Base-by-base conservation (phyloP, 2,797 vertebrate genomes). In the Melanotaenia maccullochi region DNA sequence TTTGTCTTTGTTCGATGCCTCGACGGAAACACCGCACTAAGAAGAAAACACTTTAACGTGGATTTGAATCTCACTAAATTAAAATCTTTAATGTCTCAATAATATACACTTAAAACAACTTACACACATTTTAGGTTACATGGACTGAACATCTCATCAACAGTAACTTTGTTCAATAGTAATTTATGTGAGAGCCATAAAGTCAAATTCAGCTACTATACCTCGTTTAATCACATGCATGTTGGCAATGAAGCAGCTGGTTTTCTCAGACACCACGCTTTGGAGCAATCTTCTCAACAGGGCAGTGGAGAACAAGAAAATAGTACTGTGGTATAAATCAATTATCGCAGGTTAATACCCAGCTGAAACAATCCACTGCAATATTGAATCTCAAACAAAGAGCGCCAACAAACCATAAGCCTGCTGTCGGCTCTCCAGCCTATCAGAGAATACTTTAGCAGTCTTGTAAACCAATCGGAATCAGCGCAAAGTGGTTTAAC, bases 141-240 rank as follows among this genome's bases (percentile, higher is more conserved):
- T 24, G 9, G 28, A 35, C 9, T 36, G 61, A 4, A 62, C 38
- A 56, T 32, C 5, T 56, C 24, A 16, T 14, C 1, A 18, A 8
- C 25, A 56, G 28, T 32, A 22, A 49, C 47, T 49, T 22, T n/a
- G 44, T n/a, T 25, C 6, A 4, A 24, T 35, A 58, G 4, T 1
- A 9, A 13, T 9, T 2, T 24, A 49, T 63, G 7, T 47, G 1
- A 60, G 20, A 65, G 12, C 0, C 18, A 16, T 12, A 32, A 28
- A 14, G 13, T 11, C 2, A 24, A 81, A 64, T 0, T 36, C 5
- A 35, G 2, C 11, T 2, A 54, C 83, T 85, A 63, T 93, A 97
- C 97, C 97, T 93, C 97, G 85, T 86, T 98, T 99, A 32, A 98
- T 93, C 60, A 99, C 97, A 76, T 97, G 96, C 97, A 98, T 99